These are phyloP conservation scores for Etheostoma perlongum DNA, from an alignment of 2,797 vertebrate species.

Conservation along the genomic window DNA sequence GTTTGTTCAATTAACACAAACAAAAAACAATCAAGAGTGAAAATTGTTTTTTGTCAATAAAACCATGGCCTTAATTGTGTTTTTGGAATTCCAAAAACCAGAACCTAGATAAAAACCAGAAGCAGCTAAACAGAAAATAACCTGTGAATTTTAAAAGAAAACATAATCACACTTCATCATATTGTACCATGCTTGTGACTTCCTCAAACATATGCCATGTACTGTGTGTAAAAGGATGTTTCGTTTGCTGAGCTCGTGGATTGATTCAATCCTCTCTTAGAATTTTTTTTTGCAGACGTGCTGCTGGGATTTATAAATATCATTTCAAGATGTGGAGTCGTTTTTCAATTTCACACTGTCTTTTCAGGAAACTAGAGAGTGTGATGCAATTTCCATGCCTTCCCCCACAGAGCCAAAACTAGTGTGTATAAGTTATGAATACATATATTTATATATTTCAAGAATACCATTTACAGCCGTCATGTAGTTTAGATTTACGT, in stretches of 20 bases:
- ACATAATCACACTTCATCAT: conserved; percentile 25
- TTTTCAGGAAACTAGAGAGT: conserved; percentile 62
- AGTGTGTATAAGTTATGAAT: conserved; percentile 67
- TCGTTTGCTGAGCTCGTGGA: conserved; percentile 26
- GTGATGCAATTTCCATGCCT: conserved; percentile 70
- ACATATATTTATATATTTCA: conserved; percentile 12
- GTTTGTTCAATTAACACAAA: too few species aligned
- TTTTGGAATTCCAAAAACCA: background rate
- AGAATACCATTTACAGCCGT: background rate
- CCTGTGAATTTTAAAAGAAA: conserved; percentile 6
- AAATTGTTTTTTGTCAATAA: conserved; percentile 3
- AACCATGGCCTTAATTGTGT: conserved; percentile 3
- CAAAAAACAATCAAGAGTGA: conserved; percentile 24
- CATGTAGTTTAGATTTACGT: background rate
- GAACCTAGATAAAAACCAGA: background rate
- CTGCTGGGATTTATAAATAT: conserved; percentile 65
- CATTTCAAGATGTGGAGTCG: conserved; percentile 61
- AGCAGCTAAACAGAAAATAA: conserved; percentile 1
- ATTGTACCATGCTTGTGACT: conserved; percentile 14
- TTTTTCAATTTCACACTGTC: conserved; percentile 67
- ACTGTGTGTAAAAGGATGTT: conserved; percentile 25
- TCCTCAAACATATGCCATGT: conserved; percentile 11
- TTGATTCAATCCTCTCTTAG: conserved; percentile 48
- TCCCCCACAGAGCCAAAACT: conserved; percentile 51
- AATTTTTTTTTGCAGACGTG: conserved; percentile 44